Evolutionary conservation across 2,888 invertebrate genomes (phyloP).

Genomic region (Elmis aenea): DNA sequence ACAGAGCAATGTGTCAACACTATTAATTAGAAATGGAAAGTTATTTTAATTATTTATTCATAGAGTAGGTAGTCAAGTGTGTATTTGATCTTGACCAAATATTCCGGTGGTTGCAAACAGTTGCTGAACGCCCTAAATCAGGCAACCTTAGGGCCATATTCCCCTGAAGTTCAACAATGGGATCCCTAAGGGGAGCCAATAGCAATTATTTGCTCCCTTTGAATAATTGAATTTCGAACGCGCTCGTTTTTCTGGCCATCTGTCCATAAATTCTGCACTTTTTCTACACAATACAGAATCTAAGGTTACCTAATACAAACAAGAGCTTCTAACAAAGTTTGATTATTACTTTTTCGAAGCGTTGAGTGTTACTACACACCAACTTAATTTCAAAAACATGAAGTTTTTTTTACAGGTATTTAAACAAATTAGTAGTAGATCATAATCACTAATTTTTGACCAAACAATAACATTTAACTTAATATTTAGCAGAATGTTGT

Average conservation of each 20-base stretch:
- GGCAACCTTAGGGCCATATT: constrained; percentile 16
- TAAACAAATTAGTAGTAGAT: no score
- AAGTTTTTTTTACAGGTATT: no score
- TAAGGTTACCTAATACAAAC: no score
- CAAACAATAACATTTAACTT: no score
- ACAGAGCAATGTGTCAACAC: no score
- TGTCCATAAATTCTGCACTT: constrained; percentile 34
- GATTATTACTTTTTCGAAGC: no score
- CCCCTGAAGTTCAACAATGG: constrained; percentile 24
- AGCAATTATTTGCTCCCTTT: constrained; percentile 50
- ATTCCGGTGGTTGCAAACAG: constrained; percentile 28
- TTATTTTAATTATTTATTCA: constrained; percentile 40
- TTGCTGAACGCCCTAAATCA: constrained; percentile 24
- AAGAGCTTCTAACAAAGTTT: no score
- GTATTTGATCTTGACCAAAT: constrained; percentile 39
- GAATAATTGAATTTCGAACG: constrained; percentile 49
- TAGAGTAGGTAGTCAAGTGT: constrained; percentile 41
- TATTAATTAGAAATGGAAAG: constrained; percentile 8
- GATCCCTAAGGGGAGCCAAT: constrained; percentile 39
- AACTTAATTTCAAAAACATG: no score
- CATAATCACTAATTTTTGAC: no score
- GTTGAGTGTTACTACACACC: no score
- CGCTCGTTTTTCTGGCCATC: constrained; percentile 46
- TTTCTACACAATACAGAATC: constrained; percentile 7
- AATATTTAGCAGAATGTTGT: no score